phyloP scores from a whole-genome alignment of 2,113 vertebrate species.

The Trematocara zebra region DNA sequence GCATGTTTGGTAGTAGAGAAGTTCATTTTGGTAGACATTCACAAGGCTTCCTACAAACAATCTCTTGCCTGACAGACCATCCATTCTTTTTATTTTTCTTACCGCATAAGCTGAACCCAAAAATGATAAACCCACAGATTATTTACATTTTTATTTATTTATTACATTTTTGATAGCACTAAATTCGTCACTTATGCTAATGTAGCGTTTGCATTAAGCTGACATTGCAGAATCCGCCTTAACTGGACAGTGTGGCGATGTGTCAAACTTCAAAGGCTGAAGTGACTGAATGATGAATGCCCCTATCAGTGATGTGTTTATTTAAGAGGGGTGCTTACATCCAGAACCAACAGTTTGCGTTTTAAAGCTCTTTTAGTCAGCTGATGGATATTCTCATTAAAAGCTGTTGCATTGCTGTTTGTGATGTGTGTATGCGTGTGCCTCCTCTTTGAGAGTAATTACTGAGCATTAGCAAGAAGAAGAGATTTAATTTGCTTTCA shows the following conservation, averaged over 20 bases:
- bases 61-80: not conserved
- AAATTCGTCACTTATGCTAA: not conserved
- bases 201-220: not conserved
- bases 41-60: not conserved
- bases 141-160: not conserved
- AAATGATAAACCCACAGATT: not conserved
- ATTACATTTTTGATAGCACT: not conserved
- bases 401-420: not conserved
- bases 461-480: not conserved
- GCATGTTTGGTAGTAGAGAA: not conserved
- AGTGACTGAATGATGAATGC: constrained; percentile 20
- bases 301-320: constrained; percentile 4
- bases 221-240: not conserved
- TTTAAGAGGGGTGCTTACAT: constrained; percentile 26
- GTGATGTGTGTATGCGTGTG: not conserved
- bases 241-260: not conserved
- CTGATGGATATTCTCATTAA: constrained; percentile 55
- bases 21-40: not conserved
- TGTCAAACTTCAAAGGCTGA: constrained; percentile 13
- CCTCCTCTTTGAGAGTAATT: constrained; percentile 11
- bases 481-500: constrained; percentile 26
- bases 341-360: constrained; percentile 27
- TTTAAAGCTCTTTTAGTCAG: constrained; percentile 39
- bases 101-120: not conserved
- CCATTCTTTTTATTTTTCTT: not conserved